Percentiles rank a stretch among this genome's conserved stretches.
Evolutionary conservation across 2,113 vertebrate species (phyloP).

Genomic region (Actinemys pallida): DNA sequence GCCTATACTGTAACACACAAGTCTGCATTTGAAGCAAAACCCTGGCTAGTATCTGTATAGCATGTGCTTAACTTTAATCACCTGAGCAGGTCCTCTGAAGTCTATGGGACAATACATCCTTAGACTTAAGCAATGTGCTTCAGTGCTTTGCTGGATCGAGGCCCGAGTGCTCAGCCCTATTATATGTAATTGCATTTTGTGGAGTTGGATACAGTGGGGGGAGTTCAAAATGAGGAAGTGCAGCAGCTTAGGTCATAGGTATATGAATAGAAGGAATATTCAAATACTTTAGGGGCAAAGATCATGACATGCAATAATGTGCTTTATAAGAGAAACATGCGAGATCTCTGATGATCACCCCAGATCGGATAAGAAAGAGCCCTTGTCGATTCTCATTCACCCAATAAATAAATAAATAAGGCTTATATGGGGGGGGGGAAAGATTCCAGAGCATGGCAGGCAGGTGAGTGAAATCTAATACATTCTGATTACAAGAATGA

Average conservation of each 20-base stretch:
- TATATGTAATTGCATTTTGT: background rate
- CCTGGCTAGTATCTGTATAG: background rate
- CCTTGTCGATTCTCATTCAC: background rate
- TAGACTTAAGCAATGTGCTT: background rate
- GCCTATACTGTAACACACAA: background rate
- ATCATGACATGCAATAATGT: background rate
- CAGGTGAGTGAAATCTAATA: background rate
- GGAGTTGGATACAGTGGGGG: background rate
- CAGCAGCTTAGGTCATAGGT: background rate
- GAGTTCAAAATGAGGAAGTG: background rate
- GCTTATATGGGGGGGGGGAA: background rate
- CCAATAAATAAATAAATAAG: background rate
- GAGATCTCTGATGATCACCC: background rate
- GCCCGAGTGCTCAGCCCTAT: background rate
- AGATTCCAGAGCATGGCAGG: background rate
- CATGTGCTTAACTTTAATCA: slow-evolving; percentile 1
- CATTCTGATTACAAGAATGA: background rate
- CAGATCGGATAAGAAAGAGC: background rate
- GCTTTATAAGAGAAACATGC: background rate
- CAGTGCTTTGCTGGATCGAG: background rate
- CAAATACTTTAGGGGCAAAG: background rate
- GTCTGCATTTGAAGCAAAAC: background rate
- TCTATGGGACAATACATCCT: background rate
- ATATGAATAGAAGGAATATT: background rate
- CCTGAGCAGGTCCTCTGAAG: background rate